Base-by-base conservation (phyloP, 2,113 vertebrate genomes). In the Chitala chitala region DNA sequence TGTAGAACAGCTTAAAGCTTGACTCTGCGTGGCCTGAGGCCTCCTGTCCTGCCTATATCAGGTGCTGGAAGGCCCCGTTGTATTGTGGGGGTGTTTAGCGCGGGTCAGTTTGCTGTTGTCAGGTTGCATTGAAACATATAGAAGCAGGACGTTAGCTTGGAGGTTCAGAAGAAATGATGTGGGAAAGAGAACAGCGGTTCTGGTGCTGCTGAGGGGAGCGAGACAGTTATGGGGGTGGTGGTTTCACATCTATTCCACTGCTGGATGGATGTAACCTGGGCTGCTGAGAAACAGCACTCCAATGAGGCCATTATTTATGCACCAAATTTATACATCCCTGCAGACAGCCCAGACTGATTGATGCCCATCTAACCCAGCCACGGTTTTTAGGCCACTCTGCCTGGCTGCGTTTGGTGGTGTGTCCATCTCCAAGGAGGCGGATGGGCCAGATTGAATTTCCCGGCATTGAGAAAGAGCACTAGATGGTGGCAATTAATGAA, bases 331-430 rank as follows among this genome's bases (percentile, higher is more conserved):
- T n/a, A 55, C n/a, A 55, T 55, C 22, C 53, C 53, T 17, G 53
- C n/a, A n/a, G 53, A n/a, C 22, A n/a, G 2, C 40, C 64, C 64
- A 48, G 64, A 68, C 64, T 48, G 64, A 42, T 44, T 66, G 64
- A 68, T 68, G 64, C 40, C 42, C 64, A 68, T 68, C 64, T 68
- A 68, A 68, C 42, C 64, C 64, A 68, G 46, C 46, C 64, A 68
- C 5, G 5, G 0, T 10, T 42, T 68, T 48, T 68, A 48, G 40
- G 24, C 40, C 46, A 22, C 42, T 29, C 24, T 24, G 8, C 64
- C 44, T 46, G 12, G 12, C 48, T 20, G 20, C 48, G 12, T 51
- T 51, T 51, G 48, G 48, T 20, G 48, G 48, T 20, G 20, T 15
- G 20, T n/a, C 64, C 38, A n/a, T 10, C 42, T 3, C 42, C 15